Conservation (phyloP, 1,140 invertebrate genomes). For the Drosophila hydei region DNA sequence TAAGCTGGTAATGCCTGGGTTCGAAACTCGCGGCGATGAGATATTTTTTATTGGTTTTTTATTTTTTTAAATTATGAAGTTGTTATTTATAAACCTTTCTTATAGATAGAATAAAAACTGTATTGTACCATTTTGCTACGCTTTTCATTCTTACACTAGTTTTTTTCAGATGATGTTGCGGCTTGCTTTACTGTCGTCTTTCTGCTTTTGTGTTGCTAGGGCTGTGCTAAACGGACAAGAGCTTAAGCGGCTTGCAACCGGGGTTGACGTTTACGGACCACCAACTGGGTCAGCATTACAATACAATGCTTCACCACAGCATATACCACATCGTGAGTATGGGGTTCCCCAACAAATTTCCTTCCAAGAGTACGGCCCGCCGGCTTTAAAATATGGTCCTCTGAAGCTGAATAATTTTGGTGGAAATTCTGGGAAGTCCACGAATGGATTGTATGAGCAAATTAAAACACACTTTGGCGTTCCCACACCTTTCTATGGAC, state of each 20-base stretch:
- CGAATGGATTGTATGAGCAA: constrained; percentile 64
- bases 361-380: constrained; percentile 74
- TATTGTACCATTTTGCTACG: too few relatives aligned
- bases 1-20: too few relatives aligned
- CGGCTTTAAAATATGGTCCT: constrained; percentile 73
- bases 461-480: constrained; percentile 80
- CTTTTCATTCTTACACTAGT: background rate
- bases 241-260: constrained; percentile 56
- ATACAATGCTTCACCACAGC: constrained; percentile 83
- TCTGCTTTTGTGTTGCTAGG: constrained; percentile 49
- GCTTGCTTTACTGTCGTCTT: constrained; percentile 36
- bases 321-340: constrained; percentile 82
- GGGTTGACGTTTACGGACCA: constrained; percentile 62
- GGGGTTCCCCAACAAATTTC: constrained; percentile 80
- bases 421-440: constrained; percentile 43
- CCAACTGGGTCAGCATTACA: constrained; percentile 78
- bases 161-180: constrained; percentile 55
- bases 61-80: too few relatives aligned
- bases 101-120: too few relatives aligned
- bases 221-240: constrained; percentile 67
- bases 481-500: constrained; percentile 84
- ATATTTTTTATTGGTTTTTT: too few relatives aligned
- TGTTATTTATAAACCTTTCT: too few relatives aligned
- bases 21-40: too few relatives aligned
- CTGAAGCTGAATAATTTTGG: constrained; percentile 77